phyloP scores from a whole-genome alignment of 2,113 vertebrate genomes.

The Caranx ignobilis region DNA sequence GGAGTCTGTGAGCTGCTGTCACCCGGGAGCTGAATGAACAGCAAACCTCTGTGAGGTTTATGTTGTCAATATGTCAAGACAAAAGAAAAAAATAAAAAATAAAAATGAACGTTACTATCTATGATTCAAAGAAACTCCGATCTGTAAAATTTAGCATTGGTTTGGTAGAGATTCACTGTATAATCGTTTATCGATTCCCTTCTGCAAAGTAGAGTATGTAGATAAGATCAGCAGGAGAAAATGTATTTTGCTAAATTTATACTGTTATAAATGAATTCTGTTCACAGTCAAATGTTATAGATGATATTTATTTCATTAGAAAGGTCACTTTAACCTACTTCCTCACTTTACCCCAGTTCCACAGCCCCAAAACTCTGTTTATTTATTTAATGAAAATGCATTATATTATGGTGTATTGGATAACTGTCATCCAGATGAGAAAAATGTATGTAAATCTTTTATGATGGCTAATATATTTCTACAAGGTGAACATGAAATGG shows the following conservation, averaged over 20 bases:
- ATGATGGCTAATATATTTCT: slow-evolving; percentile 71
- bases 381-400: slow-evolving; percentile 73
- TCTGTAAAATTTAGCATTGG: slow-evolving; percentile 81
- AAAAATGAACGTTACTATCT: slow-evolving; percentile 54
- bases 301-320: slow-evolving; percentile 78
- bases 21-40: slow-evolving; percentile 60
- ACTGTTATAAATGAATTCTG: slow-evolving; percentile 78
- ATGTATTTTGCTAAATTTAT: slow-evolving; percentile 89
- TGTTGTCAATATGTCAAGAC: slow-evolving; percentile 50
- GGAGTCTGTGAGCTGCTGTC: slow-evolving; percentile 70
- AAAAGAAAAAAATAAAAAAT: slow-evolving; percentile 45
- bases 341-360: slow-evolving; percentile 58
- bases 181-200: slow-evolving; percentile 81
- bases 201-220: slow-evolving; percentile 85
- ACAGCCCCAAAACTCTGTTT: slow-evolving; percentile 54
- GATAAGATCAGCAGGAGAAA: slow-evolving; percentile 82
- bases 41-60: slow-evolving; percentile 85
- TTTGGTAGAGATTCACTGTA: slow-evolving; percentile 82
- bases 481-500: slow-evolving; percentile 59
- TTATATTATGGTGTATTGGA: slow-evolving; percentile 71
- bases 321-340: slow-evolving; percentile 70
- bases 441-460: slow-evolving; percentile 67
- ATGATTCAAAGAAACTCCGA: slow-evolving; percentile 76
- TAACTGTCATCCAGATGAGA: slow-evolving; percentile 54
- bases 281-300: slow-evolving; percentile 73